Conservation (phyloP, 2,888 invertebrate genomes). For the Dasypolia templi region DNA sequence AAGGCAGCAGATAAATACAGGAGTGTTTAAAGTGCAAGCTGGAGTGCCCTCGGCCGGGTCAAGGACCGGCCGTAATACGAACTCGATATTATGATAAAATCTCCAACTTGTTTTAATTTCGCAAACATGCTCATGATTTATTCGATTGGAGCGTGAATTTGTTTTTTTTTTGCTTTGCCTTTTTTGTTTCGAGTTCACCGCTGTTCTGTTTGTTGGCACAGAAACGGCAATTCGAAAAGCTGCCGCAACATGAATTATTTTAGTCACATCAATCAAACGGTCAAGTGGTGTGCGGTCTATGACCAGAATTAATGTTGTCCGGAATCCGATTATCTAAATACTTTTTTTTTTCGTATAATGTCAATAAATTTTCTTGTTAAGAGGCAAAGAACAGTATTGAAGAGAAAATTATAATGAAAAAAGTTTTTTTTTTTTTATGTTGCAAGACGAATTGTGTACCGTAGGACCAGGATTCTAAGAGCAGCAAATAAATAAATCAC, state of each 20-base stretch:
- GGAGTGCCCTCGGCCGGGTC: slow-evolving; percentile 64
- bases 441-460: neutral
- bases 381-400: neutral
- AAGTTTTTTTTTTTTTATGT: neutral
- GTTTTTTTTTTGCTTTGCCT: slow-evolving; percentile 34
- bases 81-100: slow-evolving; percentile 50
- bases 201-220: slow-evolving; percentile 10
- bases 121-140: slow-evolving; percentile 57
- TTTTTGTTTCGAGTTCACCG: slow-evolving; percentile 34
- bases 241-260: slow-evolving; percentile 17
- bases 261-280: slow-evolving; percentile 29
- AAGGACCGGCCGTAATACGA: slow-evolving; percentile 62
- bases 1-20: slow-evolving; percentile 64
- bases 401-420: neutral
- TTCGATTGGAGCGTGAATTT: slow-evolving; percentile 37
- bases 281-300: slow-evolving; percentile 12
- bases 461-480: neutral
- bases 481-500: slow-evolving; percentile 1
- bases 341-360: neutral
- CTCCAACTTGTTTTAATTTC: slow-evolving; percentile 57
- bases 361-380: neutral
- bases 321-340: neutral
- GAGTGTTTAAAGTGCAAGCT: slow-evolving; percentile 61
- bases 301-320: slow-evolving; percentile 12
- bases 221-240: slow-evolving; percentile 23